Conservation (phyloP, 2,888 invertebrate genomes). For the Rhopalosiphum nymphaeae region DNA sequence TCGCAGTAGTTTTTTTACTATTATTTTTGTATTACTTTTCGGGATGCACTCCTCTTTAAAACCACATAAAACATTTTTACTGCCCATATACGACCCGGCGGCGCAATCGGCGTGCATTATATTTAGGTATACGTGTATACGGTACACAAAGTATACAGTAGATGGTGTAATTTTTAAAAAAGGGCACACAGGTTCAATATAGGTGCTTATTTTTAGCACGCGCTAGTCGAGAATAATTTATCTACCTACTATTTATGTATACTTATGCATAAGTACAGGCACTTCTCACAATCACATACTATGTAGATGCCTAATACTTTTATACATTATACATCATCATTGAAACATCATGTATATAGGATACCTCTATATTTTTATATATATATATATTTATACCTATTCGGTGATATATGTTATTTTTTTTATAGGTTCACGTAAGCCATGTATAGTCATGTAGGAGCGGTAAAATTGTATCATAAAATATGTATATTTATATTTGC, state of each 20-base stretch:
- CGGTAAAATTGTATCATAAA: no score
- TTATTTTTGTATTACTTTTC: background rate
- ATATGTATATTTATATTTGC: no score
- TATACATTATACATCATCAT: no score
- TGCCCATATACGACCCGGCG: background rate
- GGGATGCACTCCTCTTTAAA: background rate
- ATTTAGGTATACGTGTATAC: background rate
- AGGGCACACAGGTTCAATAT: background rate
- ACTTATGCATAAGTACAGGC: no score
- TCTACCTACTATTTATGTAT: background rate
- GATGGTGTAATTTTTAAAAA: background rate
- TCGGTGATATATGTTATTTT: no score
- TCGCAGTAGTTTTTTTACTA: background rate
- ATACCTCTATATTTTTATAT: no score
- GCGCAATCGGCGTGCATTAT: no score
- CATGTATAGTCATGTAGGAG: no score
- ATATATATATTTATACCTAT: background rate
- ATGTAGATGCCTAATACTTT: no score
- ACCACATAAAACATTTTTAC: slow-evolving; percentile 11
- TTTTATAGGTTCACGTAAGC: background rate
- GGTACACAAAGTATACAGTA: background rate
- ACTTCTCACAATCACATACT: no score
- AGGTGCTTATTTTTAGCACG: background rate
- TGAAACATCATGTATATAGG: background rate
- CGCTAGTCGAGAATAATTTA: background rate